A percentile compares a stretch with the other conserved stretches of the same genome.
Conservation (phyloP, 2,797 vertebrate species). For the Aldrovandia affinis region DNA sequence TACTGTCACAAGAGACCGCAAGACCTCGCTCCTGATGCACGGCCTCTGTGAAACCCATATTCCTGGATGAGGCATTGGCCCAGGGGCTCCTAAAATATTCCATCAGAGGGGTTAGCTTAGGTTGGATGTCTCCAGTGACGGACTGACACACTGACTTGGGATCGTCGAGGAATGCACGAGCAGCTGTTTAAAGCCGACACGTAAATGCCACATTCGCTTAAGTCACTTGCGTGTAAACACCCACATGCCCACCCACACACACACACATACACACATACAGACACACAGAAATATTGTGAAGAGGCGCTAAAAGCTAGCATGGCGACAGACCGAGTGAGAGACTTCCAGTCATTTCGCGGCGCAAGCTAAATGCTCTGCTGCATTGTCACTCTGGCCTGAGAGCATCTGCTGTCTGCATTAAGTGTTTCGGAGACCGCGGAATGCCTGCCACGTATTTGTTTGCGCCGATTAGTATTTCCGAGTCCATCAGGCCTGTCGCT, state of each 20-base stretch:
- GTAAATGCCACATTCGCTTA: constrained; percentile 68
- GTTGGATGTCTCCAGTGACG: background rate
- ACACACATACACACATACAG: background rate
- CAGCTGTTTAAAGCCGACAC: constrained; percentile 48
- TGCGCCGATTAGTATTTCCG: background rate
- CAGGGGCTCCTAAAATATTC: no score
- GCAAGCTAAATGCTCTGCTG: background rate
- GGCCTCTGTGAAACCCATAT: background rate
- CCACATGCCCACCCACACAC: constrained; percentile 28
- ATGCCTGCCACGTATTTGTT: background rate
- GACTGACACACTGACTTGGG: background rate
- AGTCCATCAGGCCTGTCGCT: background rate
- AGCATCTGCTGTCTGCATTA: constrained; percentile 17
- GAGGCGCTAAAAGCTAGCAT: constrained; percentile 48
- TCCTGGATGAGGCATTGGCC: background rate
- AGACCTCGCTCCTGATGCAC: background rate
- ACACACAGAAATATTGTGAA: background rate
- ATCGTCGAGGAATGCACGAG: constrained; percentile 41
- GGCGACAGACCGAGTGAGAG: background rate
- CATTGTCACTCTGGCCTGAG: background rate
- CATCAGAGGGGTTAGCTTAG: background rate
- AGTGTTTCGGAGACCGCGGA: background rate
- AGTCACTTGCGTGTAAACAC: constrained; percentile 56
- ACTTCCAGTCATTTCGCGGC: background rate
- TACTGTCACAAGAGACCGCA: background rate